Evolutionary conservation across 2,888 invertebrate genomes (phyloP).

Genomic region (Tiliacea citrago): DNA sequence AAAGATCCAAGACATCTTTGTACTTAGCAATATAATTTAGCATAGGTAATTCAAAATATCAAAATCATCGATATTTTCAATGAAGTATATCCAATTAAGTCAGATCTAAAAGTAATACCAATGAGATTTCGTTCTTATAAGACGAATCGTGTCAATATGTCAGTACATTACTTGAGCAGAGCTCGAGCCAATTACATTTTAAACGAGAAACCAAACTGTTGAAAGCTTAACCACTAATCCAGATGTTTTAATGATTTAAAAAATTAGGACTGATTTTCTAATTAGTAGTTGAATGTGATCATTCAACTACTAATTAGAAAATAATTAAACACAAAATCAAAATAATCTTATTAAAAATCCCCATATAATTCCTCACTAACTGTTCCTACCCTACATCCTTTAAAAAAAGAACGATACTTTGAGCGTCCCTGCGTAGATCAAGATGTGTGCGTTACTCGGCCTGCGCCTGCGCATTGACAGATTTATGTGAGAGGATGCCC

Average conservation of each 20-base stretch:
- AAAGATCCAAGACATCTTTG: background rate
- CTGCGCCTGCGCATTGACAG: conserved; percentile 81
- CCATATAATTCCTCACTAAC: conserved; percentile 45
- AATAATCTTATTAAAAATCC: conserved; percentile 46
- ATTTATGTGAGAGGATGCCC: conserved; percentile 86
- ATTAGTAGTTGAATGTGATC: too few species aligned
- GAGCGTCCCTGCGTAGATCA: conserved; percentile 73
- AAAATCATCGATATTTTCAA: background rate
- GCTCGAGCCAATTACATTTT: background rate
- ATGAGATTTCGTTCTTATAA: conserved; percentile 6
- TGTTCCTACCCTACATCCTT: conserved; percentile 32
- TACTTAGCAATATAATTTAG: background rate
- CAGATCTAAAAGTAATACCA: background rate
- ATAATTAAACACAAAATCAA: conserved; percentile 37
- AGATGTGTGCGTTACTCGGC: conserved; percentile 86
- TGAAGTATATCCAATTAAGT: background rate
- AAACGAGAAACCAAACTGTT: background rate
- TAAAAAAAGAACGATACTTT: conserved; percentile 36
- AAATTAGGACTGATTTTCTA: too few species aligned
- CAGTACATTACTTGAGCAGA: background rate
- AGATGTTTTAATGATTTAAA: background rate
- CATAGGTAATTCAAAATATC: background rate
- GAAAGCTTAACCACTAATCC: background rate
- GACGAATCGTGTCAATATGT: background rate
- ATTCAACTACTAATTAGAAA: conserved; percentile 43